phyloP scores from a whole-genome alignment of 2,888 invertebrate species.

The Synergus umbraculus region DNA sequence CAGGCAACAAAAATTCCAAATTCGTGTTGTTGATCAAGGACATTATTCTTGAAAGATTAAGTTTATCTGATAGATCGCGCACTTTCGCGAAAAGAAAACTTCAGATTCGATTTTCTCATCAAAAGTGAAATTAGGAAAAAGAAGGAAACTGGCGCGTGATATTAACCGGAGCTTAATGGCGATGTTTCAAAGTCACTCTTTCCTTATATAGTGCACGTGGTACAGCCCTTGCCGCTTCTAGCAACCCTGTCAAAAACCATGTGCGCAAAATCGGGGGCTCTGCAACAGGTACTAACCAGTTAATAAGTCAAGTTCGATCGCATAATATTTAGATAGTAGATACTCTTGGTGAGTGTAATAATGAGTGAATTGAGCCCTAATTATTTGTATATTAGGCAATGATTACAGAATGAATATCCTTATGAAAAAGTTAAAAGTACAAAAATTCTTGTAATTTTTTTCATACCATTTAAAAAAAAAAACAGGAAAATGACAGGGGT shows the following conservation, averaged over 20 bases:
- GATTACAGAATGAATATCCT: not conserved
- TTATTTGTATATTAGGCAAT: not conserved
- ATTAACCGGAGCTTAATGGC: conserved; percentile 58
- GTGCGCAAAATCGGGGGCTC: conserved; percentile 58
- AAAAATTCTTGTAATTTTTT: too few relatives aligned
- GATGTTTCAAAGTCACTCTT: conserved; percentile 58
- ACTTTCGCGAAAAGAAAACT: not conserved
- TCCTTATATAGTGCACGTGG: conserved; percentile 60
- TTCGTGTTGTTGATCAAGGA: conserved; percentile 16
- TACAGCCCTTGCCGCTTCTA: conserved; percentile 50
- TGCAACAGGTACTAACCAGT: conserved; percentile 1
- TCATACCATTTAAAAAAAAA: too few relatives aligned
- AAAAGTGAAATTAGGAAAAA: conserved; percentile 14
- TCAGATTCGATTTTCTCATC: conserved; percentile 10
- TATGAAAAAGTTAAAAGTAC: not conserved
- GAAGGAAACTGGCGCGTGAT: conserved; percentile 47
- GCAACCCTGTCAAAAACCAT: conserved; percentile 55
- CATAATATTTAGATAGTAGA: not conserved
- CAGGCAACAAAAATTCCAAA: conserved; percentile 12
- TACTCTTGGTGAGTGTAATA: not conserved
- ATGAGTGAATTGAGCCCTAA: not conserved
- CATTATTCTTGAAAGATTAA: not conserved
- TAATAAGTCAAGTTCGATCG: conserved; percentile 9
- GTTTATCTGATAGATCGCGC: not conserved
- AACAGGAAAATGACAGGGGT: too few relatives aligned